phyloP scores from a whole-genome alignment of 1,140 invertebrate genomes.

The Drosophila kurseongensis region DNA sequence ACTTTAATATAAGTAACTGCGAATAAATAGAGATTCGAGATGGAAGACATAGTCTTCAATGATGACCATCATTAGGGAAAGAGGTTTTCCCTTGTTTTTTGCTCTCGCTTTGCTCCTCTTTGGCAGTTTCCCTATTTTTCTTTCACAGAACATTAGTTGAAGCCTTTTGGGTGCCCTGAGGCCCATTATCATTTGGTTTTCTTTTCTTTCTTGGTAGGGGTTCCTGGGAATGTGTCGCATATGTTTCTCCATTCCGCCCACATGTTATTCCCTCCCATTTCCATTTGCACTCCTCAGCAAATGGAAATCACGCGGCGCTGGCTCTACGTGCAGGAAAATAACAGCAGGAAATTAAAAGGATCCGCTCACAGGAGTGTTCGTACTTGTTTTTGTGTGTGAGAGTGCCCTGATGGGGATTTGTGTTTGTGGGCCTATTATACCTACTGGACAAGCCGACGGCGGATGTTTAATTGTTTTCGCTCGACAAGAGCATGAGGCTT shows the following conservation, averaged over 20 bases:
- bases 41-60: background rate
- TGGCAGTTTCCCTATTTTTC: slow-evolving; percentile 19
- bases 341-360: slow-evolving; percentile 81
- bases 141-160: slow-evolving; percentile 3
- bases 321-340: slow-evolving; percentile 67
- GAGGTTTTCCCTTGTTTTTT: background rate
- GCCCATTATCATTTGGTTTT: slow-evolving; percentile 60
- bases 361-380: slow-evolving; percentile 34
- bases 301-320: slow-evolving; percentile 72
- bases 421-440: slow-evolving; percentile 59
- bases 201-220: slow-evolving; percentile 20
- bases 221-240: slow-evolving; percentile 71
- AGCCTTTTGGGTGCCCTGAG: slow-evolving; percentile 17
- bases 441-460: slow-evolving; percentile 48
- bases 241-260: slow-evolving; percentile 23
- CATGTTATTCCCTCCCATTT: background rate
- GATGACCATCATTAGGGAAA: background rate
- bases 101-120: slow-evolving; percentile 1
- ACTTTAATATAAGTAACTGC: too few species aligned
- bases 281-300: slow-evolving; percentile 22
- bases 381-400: background rate
- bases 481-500: slow-evolving; percentile 6
- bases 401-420: slow-evolving; percentile 9
- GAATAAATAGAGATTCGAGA: too few species aligned
- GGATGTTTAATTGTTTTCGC: slow-evolving; percentile 73